Evolutionary conservation across 2,797 vertebrate species (phyloP).

Genomic region (Chromobotia macracanthus): DNA sequence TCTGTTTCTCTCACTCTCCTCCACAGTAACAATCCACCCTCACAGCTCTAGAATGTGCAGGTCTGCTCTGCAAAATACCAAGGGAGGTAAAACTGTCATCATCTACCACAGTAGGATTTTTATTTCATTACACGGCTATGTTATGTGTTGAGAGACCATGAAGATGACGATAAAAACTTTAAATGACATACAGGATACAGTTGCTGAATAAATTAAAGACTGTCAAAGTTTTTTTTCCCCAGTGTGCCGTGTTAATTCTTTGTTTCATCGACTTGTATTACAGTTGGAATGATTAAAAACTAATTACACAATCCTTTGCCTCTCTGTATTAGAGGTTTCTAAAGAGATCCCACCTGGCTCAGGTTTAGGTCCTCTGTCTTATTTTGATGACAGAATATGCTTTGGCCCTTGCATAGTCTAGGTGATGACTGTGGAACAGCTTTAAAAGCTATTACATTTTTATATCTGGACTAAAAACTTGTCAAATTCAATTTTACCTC

Average conservation of each 20-base stretch:
- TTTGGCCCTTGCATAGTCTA: not conserved
- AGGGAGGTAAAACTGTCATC: constrained; percentile 31
- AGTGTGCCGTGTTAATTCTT: constrained; percentile 1
- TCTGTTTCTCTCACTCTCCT: not conserved
- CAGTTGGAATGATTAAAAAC: constrained; percentile 7
- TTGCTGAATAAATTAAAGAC: constrained; percentile 2
- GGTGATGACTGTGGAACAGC: not conserved
- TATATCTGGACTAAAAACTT: not conserved
- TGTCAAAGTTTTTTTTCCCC: constrained; percentile 3
- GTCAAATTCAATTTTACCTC: not conserved
- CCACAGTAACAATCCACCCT: constrained; percentile 4
- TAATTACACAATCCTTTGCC: constrained; percentile 2
- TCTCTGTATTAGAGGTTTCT: not conserved
- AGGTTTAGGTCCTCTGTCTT: constrained; percentile 25
- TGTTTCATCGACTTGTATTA: constrained; percentile 18
- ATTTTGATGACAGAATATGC: not conserved
- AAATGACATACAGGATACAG: not conserved
- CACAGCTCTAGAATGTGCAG: constrained; percentile 23
- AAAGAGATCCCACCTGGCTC: not conserved
- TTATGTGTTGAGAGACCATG: not conserved
- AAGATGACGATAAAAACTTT: constrained; percentile 5
- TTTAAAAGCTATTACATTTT: not conserved
- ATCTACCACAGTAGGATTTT: constrained; percentile 3
- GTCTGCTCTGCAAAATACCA: constrained; percentile 10
- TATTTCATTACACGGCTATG: constrained; percentile 14